Conservation (phyloP, 1,140 invertebrate species). For the Episyrphus balteatus region DNA sequence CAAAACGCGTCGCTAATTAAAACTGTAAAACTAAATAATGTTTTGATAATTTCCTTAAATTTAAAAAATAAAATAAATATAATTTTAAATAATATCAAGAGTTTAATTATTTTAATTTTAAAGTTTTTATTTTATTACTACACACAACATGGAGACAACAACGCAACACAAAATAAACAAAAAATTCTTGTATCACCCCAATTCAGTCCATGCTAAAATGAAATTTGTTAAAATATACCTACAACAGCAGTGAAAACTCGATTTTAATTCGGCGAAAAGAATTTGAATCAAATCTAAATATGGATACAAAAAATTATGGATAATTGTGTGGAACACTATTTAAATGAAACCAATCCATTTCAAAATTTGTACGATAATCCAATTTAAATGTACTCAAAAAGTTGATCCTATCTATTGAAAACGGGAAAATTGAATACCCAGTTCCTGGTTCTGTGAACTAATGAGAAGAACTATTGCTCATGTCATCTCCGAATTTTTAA, state of each 20-base stretch:
- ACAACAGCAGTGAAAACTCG: slow-evolving; percentile 22
- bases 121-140: slow-evolving; percentile 35
- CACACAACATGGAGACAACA: slow-evolving; percentile 11
- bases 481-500: no score
- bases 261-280: slow-evolving; percentile 23
- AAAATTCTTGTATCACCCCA: not conserved
- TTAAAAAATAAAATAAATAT: slow-evolving; percentile 10
- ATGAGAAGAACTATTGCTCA: no score
- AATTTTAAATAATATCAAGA: slow-evolving; percentile 27
- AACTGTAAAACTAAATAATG: no score
- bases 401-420: slow-evolving; percentile 14
- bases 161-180: not conserved
- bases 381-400: slow-evolving; percentile 9
- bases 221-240: slow-evolving; percentile 28
- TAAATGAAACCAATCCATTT: slow-evolving; percentile 1
- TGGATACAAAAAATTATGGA: slow-evolving; percentile 17
- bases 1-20: no score
- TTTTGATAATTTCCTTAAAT: no score
- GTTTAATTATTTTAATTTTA: slow-evolving; percentile 29
- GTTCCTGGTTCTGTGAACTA: no score
- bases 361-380: not conserved
- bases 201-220: slow-evolving; percentile 20
- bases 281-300: slow-evolving; percentile 23
- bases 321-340: slow-evolving; percentile 10
- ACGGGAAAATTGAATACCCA: slow-evolving; percentile 12